phyloP scores from a whole-genome alignment of 2,113 vertebrate genomes.

The Crypturellus undulatus region DNA sequence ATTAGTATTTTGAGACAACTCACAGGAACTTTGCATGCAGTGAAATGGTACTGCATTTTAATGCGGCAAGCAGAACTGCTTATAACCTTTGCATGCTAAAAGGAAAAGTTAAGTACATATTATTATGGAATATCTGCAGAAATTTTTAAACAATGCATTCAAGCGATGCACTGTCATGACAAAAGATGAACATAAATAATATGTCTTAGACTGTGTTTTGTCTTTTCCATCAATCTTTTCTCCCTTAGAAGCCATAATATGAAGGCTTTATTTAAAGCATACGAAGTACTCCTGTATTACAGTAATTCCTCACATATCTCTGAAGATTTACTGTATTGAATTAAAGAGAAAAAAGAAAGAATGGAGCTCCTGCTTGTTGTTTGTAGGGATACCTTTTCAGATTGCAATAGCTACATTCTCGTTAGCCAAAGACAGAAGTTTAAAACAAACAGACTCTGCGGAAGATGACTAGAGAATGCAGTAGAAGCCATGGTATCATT shows the following conservation, averaged over 20 bases:
- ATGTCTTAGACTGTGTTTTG: constrained; percentile 32
- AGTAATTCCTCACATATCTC: neutral
- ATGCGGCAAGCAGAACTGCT: neutral
- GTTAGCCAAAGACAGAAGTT: neutral
- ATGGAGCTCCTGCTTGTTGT: neutral
- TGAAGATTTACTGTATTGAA: neutral
- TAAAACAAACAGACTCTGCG: neutral
- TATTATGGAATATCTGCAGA: constrained; percentile 25
- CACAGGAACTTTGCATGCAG: neutral
- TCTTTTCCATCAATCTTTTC: constrained; percentile 37
- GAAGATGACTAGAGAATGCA: accelerated
- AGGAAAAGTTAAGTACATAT: neutral
- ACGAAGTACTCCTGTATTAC: neutral
- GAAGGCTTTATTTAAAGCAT: neutral
- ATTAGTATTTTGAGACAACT: neutral
- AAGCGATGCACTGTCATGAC: neutral
- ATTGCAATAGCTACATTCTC: neutral
- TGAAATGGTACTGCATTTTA: neutral
- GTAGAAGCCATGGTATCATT: neutral
- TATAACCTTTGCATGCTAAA: neutral
- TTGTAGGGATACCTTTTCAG: neutral
- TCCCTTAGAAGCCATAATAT: neutral
- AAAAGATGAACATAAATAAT: constrained; percentile 23
- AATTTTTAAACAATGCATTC: constrained; percentile 22
- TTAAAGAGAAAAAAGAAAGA: neutral